Percentiles rank a stretch among this genome's conserved stretches.
These are phyloP conservation scores for Dasypogon diadema DNA, from an alignment of 2,888 invertebrate species.

Conservation along the genomic window DNA sequence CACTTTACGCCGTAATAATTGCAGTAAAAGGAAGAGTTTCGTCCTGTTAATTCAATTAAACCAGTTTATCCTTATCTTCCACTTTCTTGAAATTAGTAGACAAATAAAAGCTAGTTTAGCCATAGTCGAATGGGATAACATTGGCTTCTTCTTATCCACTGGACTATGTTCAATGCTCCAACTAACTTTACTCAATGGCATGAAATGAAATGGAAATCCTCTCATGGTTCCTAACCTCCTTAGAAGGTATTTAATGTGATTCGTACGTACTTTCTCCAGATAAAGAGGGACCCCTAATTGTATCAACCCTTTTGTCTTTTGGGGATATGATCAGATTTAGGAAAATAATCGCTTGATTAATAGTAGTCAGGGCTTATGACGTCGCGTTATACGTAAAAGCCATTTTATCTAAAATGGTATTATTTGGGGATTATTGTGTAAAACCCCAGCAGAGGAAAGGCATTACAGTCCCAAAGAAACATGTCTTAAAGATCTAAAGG, in stretches of 20 bases:
- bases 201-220: constrained; percentile 7
- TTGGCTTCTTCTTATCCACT: background rate
- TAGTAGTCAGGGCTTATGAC: constrained; percentile 20
- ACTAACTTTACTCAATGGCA: background rate
- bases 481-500: no score
- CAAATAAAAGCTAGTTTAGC: constrained; percentile 3
- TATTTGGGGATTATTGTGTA: constrained; percentile 11
- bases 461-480: no score
- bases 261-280: no score
- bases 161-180: constrained; percentile 6
- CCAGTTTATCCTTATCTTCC: constrained; percentile 12
- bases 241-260: background rate
- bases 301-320: constrained; percentile 5
- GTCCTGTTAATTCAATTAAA: constrained; percentile 26
- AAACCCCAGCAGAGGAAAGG: background rate
- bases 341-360: constrained; percentile 29
- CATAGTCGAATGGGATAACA: background rate
- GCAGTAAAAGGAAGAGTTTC: background rate
- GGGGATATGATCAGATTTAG: constrained; percentile 23
- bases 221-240: background rate
- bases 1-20: no score
- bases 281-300: no score
- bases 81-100: constrained; percentile 14
- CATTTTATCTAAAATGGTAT: constrained; percentile 9
- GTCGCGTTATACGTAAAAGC: background rate